Conservation (phyloP, 2,797 vertebrate genomes). For the Falco rusticolus region DNA sequence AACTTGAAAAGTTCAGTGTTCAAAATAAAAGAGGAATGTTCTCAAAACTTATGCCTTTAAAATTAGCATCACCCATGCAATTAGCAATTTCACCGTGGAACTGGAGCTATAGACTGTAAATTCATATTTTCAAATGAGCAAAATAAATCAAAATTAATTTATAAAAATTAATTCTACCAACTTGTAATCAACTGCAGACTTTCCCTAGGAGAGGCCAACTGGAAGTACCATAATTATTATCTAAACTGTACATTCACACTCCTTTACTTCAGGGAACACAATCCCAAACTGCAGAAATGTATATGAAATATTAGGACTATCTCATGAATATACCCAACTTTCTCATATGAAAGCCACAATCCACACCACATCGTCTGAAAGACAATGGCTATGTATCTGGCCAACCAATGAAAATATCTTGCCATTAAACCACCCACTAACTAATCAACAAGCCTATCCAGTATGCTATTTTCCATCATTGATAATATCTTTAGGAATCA, state of each 20-base stretch:
- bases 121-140: background rate
- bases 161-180: background rate
- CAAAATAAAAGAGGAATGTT: background rate
- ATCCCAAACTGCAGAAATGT: background rate
- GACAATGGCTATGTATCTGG: background rate
- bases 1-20: background rate
- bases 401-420: background rate
- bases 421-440: background rate
- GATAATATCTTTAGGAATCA: background rate
- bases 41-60: background rate
- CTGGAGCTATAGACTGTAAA: background rate
- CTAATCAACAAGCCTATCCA: background rate
- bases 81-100: background rate
- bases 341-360: background rate
- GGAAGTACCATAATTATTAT: background rate
- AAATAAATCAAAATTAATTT: conserved; percentile 2
- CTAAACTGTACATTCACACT: background rate
- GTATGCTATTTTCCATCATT: background rate
- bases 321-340: background rate
- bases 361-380: background rate
- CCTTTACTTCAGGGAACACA: background rate
- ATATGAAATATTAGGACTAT: background rate
- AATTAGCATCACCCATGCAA: background rate
- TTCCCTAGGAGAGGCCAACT: background rate
- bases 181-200: background rate